Percentiles rank a stretch among this genome's conserved stretches.
These are phyloP conservation scores for Orthosia cruda DNA, from an alignment of 2,888 invertebrate species.

Conservation along the genomic window DNA sequence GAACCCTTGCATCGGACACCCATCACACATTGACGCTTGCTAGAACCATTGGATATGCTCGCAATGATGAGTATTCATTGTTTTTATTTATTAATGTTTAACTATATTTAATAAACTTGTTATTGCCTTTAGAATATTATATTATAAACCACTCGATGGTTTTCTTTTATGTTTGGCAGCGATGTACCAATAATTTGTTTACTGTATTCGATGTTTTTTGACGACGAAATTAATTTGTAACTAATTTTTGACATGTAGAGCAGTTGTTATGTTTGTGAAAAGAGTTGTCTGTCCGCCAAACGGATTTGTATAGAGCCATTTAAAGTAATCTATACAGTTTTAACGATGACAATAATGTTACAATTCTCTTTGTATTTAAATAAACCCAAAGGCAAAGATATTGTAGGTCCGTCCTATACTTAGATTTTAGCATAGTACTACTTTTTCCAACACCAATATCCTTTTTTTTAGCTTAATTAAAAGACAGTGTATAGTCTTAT, in stretches of 20 bases:
- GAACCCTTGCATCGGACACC: conserved; percentile 83
- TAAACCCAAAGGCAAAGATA: conserved; percentile 42
- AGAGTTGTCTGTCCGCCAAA: conserved; percentile 49
- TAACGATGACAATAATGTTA: conserved; percentile 67
- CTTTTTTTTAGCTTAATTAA: conserved; percentile 24
- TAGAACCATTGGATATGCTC: conserved; percentile 89
- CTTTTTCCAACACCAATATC: conserved; percentile 33
- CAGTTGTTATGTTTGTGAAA: conserved; percentile 34
- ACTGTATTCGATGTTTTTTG: conserved; percentile 39
- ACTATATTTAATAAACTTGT: conserved; percentile 72
- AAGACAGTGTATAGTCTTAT: conserved; percentile 25
- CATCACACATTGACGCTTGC: conserved; percentile 86
- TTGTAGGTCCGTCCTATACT: conserved; percentile 62
- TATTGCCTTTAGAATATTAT: conserved; percentile 72
- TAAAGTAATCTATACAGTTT: conserved; percentile 35
- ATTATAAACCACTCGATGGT: conserved; percentile 55
- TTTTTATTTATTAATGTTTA: conserved; percentile 85
- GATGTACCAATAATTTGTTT: conserved; percentile 41
- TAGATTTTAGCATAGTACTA: conserved; percentile 44
- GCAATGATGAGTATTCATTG: conserved; percentile 91
- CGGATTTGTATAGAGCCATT: conserved; percentile 30
- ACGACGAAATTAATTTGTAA: conserved; percentile 37
- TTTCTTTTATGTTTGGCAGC: conserved; percentile 53
- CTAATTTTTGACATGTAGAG: conserved; percentile 11
- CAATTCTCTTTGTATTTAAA: conserved; percentile 47